Percentiles rank a stretch among this genome's conserved stretches.
These are phyloP conservation scores for Brachionichthys hirsutus DNA, from an alignment of 2,113 vertebrate species.

Conservation along the genomic window DNA sequence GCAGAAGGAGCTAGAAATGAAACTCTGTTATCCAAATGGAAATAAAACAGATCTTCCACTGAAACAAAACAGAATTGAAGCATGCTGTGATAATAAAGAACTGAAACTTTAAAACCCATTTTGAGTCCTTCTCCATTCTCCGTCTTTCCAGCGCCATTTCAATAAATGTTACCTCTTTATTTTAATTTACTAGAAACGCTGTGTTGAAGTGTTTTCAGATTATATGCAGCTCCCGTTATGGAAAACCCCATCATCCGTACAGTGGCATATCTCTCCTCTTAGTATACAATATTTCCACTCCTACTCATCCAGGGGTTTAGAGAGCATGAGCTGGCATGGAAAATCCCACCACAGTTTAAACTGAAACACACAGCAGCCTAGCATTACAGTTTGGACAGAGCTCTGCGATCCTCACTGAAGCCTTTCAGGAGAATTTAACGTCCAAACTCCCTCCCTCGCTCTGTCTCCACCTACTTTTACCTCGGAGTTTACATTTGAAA, in stretches of 20 bases:
- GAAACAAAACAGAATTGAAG: constrained; percentile 34
- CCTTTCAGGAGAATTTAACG: constrained; percentile 54
- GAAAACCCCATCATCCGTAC: constrained; percentile 52
- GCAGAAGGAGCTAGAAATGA: constrained; percentile 3
- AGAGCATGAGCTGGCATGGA: constrained; percentile 72
- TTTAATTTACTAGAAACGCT: constrained; percentile 42
- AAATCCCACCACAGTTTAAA: constrained; percentile 68
- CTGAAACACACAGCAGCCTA: constrained; percentile 49
- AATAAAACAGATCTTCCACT: constrained; percentile 11
- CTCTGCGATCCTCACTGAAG: constrained; percentile 42
- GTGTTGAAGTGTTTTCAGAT: constrained; percentile 13
- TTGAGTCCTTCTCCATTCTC: constrained; percentile 17
- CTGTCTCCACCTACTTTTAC: constrained; percentile 19
- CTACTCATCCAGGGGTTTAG: constrained; percentile 49
- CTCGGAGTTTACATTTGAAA: constrained; percentile 55
- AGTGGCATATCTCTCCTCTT: constrained; percentile 43
- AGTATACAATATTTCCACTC: constrained; percentile 44
- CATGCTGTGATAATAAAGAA: constrained; percentile 42
- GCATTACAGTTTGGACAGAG: constrained; percentile 44
- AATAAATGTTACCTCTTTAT: constrained; percentile 45
- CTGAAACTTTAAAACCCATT: constrained; percentile 30
- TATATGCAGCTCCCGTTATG: constrained; percentile 24
- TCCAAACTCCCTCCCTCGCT: constrained; percentile 22
- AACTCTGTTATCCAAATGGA: neutral
- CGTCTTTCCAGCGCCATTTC: neutral